Evolutionary conservation across 2,797 vertebrate species (phyloP).

Genomic region (Pogonophryne albipinna): DNA sequence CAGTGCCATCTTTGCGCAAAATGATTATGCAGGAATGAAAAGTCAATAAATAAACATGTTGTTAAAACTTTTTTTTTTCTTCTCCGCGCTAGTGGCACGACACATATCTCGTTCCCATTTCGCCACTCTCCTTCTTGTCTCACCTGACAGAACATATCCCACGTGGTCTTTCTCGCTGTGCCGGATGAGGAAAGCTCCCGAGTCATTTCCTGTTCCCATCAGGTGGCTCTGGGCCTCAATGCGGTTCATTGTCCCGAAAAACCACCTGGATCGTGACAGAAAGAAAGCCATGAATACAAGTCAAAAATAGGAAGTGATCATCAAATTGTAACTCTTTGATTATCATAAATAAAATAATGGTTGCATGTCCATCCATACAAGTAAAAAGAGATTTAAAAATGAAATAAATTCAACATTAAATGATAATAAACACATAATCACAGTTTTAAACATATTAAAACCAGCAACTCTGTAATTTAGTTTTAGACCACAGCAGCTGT

Average conservation of each 20-base stretch:
- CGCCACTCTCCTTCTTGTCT: background rate
- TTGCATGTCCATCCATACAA: no score
- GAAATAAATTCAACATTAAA: no score
- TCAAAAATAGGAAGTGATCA: background rate
- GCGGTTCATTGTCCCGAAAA: constrained; percentile 85
- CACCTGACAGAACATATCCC: constrained; percentile 85
- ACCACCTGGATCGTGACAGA: constrained; percentile 83
- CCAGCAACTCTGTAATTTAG: background rate
- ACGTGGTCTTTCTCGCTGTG: constrained; percentile 82
- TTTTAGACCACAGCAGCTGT: background rate
- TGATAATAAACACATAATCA: no score
- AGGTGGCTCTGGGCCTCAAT: constrained; percentile 81
- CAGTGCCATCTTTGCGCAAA: no score
- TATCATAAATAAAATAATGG: no score
- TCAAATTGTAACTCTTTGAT: background rate
- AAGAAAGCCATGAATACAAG: background rate
- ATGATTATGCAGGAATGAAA: no score
- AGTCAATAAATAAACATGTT: no score
- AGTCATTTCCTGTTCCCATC: constrained; percentile 64
- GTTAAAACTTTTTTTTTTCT: no score
- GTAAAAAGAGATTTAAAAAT: no score
- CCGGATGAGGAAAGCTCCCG: constrained; percentile 85
- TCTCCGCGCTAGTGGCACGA: background rate
- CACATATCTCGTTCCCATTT: background rate
- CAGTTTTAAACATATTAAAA: background rate